Conservation (phyloP, 2,113 vertebrate species). For the Colaptes auratus region DNA sequence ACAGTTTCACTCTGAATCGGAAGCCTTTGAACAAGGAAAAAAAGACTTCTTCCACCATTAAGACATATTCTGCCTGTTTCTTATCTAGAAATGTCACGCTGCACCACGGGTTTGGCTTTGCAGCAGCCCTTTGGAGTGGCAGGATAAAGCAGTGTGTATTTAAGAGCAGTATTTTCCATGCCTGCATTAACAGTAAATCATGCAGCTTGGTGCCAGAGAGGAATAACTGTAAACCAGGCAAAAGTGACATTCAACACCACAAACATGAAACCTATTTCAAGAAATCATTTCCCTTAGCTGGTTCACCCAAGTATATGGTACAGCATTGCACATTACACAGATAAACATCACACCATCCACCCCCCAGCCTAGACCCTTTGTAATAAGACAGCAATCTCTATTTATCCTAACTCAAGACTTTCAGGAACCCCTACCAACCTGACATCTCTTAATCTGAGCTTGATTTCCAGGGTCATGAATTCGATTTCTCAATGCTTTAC, state of each 20-base stretch:
- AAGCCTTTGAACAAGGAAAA: neutral
- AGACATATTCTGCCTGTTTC: accelerated
- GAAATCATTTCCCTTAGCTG: neutral
- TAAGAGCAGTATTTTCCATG: neutral
- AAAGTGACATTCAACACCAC: neutral
- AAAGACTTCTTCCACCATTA: neutral
- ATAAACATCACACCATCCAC: slow-evolving; percentile 4
- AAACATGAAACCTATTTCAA: neutral
- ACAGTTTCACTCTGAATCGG: neutral
- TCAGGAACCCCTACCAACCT: slow-evolving; percentile 77
- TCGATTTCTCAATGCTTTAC: slow-evolving; percentile 74
- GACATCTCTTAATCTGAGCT: slow-evolving; percentile 79
- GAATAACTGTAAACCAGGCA: neutral
- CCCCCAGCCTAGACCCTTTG: slow-evolving; percentile 4
- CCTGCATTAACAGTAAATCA: neutral
- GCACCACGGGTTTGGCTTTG: neutral
- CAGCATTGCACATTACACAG: slow-evolving; percentile 3
- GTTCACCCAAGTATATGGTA: neutral
- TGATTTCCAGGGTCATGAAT: slow-evolving; percentile 79
- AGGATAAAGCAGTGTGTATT: neutral
- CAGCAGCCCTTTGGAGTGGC: neutral
- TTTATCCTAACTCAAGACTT: slow-evolving; percentile 19
- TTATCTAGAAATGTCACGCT: neutral
- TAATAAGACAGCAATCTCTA: slow-evolving; percentile 4
- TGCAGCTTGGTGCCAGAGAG: neutral